These are phyloP conservation scores for Himalopsyche japonica DNA, from an alignment of 2,888 invertebrate species.

Conservation along the genomic window DNA sequence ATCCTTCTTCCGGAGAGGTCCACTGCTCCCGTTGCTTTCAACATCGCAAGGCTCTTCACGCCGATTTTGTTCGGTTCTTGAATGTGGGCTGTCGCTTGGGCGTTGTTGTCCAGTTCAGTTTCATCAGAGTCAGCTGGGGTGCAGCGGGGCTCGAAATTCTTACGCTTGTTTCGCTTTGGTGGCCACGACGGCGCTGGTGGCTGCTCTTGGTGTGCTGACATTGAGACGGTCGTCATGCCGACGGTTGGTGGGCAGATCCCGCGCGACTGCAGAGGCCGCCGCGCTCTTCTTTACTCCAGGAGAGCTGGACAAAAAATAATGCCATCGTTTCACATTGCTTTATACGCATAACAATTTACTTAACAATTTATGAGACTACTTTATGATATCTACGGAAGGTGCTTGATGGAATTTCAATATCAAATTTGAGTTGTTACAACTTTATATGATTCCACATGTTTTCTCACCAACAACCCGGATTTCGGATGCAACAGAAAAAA, in stretches of 20 bases:
- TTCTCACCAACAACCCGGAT: no score
- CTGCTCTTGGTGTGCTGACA: slow-evolving; percentile 61
- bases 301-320: background rate
- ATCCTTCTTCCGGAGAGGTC: slow-evolving; percentile 55
- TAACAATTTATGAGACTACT: no score
- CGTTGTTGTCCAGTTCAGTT: background rate
- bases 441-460: no score
- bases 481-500: no score
- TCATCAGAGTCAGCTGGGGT: slow-evolving; percentile 50
- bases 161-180: slow-evolving; percentile 72
- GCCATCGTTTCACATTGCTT: no score
- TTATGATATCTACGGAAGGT: no score
- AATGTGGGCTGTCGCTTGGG: slow-evolving; percentile 52
- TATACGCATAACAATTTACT: no score
- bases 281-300: slow-evolving; percentile 20
- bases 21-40: slow-evolving; percentile 56
- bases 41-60: slow-evolving; percentile 56
- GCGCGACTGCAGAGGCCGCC: background rate
- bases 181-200: slow-evolving; percentile 62
- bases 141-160: slow-evolving; percentile 79
- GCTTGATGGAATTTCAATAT: no score
- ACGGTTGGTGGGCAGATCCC: slow-evolving; percentile 38
- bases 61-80: slow-evolving; percentile 50
- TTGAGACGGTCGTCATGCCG: slow-evolving; percentile 62
- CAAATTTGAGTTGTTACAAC: no score